Evolutionary conservation across 2,797 vertebrate species (phyloP).

Genomic region (Arctocebus calabarensis): DNA sequence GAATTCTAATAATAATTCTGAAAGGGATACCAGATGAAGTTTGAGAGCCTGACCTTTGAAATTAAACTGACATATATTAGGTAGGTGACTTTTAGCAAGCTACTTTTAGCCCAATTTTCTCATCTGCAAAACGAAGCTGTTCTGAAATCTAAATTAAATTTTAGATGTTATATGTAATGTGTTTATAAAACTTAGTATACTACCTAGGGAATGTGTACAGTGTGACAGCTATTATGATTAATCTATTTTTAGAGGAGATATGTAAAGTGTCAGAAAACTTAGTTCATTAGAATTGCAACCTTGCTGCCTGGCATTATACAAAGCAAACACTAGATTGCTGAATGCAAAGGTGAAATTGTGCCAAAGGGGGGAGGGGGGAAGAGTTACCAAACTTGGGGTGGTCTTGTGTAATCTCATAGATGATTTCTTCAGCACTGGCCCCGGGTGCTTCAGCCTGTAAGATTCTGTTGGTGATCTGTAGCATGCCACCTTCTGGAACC

Average conservation of each 20-base stretch:
- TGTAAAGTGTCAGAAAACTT: neutral
- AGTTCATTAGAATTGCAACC: neutral
- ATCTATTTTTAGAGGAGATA: neutral
- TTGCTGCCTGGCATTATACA: neutral
- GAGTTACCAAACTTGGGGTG: slow-evolving; percentile 92
- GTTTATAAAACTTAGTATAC: neutral
- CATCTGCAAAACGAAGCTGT: slow-evolving; percentile 10
- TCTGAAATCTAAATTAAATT: neutral
- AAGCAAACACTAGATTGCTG: neutral
- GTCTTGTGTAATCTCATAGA: slow-evolving; percentile 91
- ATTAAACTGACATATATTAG: neutral
- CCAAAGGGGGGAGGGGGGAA: neutral
- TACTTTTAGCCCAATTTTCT: neutral
- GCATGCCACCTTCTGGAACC: slow-evolving; percentile 96
- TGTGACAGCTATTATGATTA: neutral
- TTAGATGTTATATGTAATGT: neutral
- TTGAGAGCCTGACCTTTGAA: neutral
- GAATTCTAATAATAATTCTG: neutral
- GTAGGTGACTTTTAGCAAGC: neutral
- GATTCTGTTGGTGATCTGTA: slow-evolving; percentile 92
- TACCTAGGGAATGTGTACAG: neutral
- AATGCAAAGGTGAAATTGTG: neutral
- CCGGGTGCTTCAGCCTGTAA: slow-evolving; percentile 90
- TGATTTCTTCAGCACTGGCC: slow-evolving; percentile 88
- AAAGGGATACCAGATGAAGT: neutral